A percentile compares a stretch with the other conserved stretches of the same genome.
These are phyloP conservation scores for Drosophila pseudoobscura DNA, from an alignment of 1,140 invertebrate species.

Conservation along the genomic window DNA sequence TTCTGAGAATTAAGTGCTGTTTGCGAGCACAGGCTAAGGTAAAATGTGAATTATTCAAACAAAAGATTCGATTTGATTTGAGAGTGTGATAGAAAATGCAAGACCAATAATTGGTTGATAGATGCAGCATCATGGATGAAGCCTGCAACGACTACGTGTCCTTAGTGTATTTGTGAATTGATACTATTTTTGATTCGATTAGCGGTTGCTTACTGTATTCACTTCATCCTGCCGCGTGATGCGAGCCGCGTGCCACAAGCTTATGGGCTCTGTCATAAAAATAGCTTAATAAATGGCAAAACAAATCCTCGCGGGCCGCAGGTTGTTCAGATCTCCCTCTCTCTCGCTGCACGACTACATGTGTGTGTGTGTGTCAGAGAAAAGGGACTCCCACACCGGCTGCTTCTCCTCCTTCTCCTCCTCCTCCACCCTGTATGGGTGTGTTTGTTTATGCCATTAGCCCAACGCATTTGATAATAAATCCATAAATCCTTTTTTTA, in stretches of 20 bases:
- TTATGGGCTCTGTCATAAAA: slow-evolving; percentile 61
- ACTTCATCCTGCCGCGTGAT: slow-evolving; percentile 33
- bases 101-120: too few relatives aligned
- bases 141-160: too few relatives aligned
- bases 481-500: slow-evolving; percentile 80
- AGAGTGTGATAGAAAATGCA: too few relatives aligned
- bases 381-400: too few relatives aligned
- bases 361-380: slow-evolving; percentile 2
- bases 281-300: slow-evolving; percentile 79
- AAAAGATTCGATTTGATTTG: too few relatives aligned
- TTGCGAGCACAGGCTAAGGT: too few relatives aligned
- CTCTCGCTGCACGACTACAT: background rate
- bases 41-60: too few relatives aligned
- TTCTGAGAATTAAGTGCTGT: too few relatives aligned
- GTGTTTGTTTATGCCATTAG: slow-evolving; percentile 37
- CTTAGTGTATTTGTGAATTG: too few relatives aligned
- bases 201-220: slow-evolving; percentile 50
- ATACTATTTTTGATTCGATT: slow-evolving; percentile 28
- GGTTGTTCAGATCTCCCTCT: slow-evolving; percentile 40
- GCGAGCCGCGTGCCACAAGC: slow-evolving; percentile 11
- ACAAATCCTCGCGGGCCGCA: slow-evolving; percentile 63
- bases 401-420: background rate
- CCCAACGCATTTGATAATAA: slow-evolving; percentile 72
- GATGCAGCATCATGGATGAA: too few relatives aligned
- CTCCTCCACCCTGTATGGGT: background rate